Base-by-base conservation (phyloP, 2,113 vertebrate genomes). In the Paedocypris sp. region DNA sequence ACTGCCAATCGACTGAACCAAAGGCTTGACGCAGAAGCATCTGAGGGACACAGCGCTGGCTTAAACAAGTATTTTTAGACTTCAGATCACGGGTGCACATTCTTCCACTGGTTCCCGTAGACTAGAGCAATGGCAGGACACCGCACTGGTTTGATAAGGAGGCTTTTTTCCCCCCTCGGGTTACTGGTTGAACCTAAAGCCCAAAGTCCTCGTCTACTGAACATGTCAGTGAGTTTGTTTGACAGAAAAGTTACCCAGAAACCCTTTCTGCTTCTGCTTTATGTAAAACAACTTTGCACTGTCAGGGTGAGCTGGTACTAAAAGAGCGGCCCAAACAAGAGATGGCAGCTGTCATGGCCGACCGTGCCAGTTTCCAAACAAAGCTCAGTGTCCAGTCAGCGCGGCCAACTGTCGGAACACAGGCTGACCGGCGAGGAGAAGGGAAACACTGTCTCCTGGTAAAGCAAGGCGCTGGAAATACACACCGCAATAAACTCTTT, bases 61-160 rank as follows among this genome's bases (percentile, higher is more conserved):
- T 52, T 29, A 42, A 68, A 75, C 58, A 64, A 46, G 63, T 81
- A 80, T 81, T 83, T 79, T 79, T 80, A 80, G 77, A 74, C 63
- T 62, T 70, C 63, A 70, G 69, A 74, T 80, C 66, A 73, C 73
- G 42, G 65, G 72, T 68, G 48, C 54, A 66, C 67, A 48, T 62
- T 75, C 77, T 79, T 74, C 67, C 74, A 77, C 41, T 71, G 47
- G 60, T 77, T 80, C 76, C 65, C 49, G 61, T 64, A 69, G 60
- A 73, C 71, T 77, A 57, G 19, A 38, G 41, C 70, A 67, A 68
- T 16, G 38, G 52, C 76, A 76, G 75, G 69, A 77, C 66, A 49
- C 72, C 73, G 75, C 64, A 67, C 42, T 36, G 64, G 64, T 70
- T 70, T 71, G 75, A 83, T 79, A 76, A 66, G 76, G 68, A 46